Conservation (phyloP, 2,888 invertebrate genomes). For the Drosophila robusta region DNA sequence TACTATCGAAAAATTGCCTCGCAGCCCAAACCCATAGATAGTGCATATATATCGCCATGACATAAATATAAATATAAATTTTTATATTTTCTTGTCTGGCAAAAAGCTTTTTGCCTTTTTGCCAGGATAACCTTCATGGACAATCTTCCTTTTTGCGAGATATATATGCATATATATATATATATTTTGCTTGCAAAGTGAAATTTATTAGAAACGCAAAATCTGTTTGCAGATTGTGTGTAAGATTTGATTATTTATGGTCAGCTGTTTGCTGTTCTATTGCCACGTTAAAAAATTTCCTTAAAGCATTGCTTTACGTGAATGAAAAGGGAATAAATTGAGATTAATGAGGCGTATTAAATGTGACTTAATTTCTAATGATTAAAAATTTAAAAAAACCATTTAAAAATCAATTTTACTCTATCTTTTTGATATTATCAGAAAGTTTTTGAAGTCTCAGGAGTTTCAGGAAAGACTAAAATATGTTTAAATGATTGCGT, state of each 20-base stretch:
- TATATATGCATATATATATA: slow-evolving; percentile 11
- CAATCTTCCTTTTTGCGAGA: slow-evolving; percentile 29
- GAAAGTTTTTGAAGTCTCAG: too few species aligned
- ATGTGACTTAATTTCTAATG: too few species aligned
- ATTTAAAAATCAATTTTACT: too few species aligned
- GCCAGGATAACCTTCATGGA: slow-evolving; percentile 38
- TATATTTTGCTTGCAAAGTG: slow-evolving; percentile 62
- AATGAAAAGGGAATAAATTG: background rate
- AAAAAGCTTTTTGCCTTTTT: slow-evolving; percentile 56
- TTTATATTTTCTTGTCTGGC: slow-evolving; percentile 67
- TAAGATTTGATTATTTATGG: slow-evolving; percentile 77
- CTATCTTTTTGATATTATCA: too few species aligned
- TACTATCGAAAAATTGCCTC: slow-evolving; percentile 23
- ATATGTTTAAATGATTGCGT: too few species aligned
- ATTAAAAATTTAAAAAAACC: too few species aligned
- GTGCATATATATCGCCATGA: slow-evolving; percentile 19
- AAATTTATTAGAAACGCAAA: slow-evolving; percentile 81
- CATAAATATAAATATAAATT: slow-evolving; percentile 72
- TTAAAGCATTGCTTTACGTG: slow-evolving; percentile 6
- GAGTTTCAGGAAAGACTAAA: too few species aligned
- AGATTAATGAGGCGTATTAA: too few species aligned
- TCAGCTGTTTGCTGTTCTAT: slow-evolving; percentile 53
- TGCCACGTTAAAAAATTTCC: slow-evolving; percentile 13
- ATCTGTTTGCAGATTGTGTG: slow-evolving; percentile 78
- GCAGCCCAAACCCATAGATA: slow-evolving; percentile 18